Conservation (phyloP, 2,113 vertebrate species). For the Petrocephalus microphthalmus region DNA sequence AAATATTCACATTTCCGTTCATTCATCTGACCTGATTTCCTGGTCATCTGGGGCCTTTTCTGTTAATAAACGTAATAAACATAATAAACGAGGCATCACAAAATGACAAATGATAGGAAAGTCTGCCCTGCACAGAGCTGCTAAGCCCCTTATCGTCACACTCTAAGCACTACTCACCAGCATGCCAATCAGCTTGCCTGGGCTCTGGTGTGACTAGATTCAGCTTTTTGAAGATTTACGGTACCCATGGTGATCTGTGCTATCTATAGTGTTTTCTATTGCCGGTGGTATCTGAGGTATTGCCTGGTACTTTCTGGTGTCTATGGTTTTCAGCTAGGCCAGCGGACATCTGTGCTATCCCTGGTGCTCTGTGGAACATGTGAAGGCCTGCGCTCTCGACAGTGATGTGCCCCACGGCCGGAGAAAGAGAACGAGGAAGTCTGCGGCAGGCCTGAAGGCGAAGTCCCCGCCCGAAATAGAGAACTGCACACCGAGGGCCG, state of each 20-base stretch:
- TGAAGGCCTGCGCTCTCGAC: background rate
- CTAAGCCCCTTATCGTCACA: background rate
- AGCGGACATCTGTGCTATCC: background rate
- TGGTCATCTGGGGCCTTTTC: background rate
- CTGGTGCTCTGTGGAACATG: background rate
- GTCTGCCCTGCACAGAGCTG: background rate
- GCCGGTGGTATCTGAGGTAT: background rate
- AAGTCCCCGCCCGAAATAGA: background rate
- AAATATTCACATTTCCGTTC: background rate
- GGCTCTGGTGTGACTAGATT: background rate
- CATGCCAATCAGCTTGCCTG: background rate
- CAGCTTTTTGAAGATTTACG: background rate
- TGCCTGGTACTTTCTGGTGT: background rate
- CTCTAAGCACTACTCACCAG: background rate
- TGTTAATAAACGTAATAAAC: background rate
- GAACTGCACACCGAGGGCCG: background rate
- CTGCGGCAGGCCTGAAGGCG: background rate
- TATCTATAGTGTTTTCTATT: background rate
- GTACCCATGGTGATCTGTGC: background rate
- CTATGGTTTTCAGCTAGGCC: background rate
- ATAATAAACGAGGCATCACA: background rate
- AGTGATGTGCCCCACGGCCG: background rate
- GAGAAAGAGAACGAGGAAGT: background rate
- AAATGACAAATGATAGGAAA: background rate
- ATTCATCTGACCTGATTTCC: background rate